Evolutionary conservation across 2,888 invertebrate species (phyloP), one percentile per base, ranked within the genome.

Genomic region (Linnaemya tessellans): DNA sequence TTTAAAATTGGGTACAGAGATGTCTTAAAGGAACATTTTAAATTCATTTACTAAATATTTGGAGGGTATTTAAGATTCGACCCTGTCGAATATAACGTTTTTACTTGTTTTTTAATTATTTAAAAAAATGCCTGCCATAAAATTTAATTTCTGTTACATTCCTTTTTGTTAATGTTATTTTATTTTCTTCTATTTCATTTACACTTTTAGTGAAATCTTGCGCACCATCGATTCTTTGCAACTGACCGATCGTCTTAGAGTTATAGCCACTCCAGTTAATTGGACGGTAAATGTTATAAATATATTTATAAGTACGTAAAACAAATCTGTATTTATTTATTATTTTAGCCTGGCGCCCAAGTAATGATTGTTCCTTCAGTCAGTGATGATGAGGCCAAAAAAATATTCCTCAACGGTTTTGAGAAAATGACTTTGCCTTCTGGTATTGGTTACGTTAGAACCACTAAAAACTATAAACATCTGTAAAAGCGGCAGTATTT

Each of bases 211-310:
- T 93, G 97, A 98, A 93, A 96, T 98, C 85, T 93, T 98, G 30
- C 94, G 97, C 81, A 96, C 96, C 30, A 94, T 97, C 86, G 97
- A 97, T 91, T 97, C 97, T 0, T 93, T 97, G 56, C 97, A 97
- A 92, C 93, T 98, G 87, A 96, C 96, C 1, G 95, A 95, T 87
- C 94, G 93, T 80, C 92, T 94, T 75, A 95, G 95, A 88, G 93
- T 96, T 83, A 94, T 97, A 80, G 97, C 97, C 10, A 98, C 97
- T 5, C 97, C 97, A 25, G 97, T 95, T 30, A 96, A 97, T 91
- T 98, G 98, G 97, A 94, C 94, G 93, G 96, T 96, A 93, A 93
- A 93, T 92, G 68, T 41, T 67, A 8, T 1, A 65, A 43, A 56
- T n/a, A 3, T 18, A 13, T 43, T 43, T 22, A 77, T 22, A 30